phyloP scores from a whole-genome alignment of 2,797 vertebrate species.

The Karalla daura region DNA sequence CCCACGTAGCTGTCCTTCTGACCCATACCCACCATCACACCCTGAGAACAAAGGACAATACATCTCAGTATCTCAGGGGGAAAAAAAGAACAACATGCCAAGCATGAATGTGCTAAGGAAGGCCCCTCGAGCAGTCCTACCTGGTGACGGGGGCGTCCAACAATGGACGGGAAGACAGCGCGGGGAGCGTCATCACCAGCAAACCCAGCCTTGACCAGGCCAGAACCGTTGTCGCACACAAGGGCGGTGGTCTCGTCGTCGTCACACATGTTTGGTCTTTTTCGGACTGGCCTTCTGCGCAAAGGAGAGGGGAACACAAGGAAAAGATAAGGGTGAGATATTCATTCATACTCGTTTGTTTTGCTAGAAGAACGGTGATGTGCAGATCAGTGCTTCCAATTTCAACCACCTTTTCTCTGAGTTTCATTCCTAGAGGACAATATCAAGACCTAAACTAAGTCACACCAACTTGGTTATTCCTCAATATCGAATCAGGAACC shows the following conservation, averaged over 20 bases:
- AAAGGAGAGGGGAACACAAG: neutral
- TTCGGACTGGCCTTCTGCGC: conserved; percentile 73
- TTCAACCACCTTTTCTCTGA: too few species aligned
- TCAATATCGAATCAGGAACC: too few species aligned
- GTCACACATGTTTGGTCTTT: conserved; percentile 90
- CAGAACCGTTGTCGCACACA: conserved; percentile 96
- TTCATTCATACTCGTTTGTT: neutral
- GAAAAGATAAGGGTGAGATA: neutral
- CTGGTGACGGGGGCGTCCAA: conserved; percentile 97
- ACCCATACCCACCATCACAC: conserved; percentile 99
- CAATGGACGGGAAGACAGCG: conserved; percentile 97
- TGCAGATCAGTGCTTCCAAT: too few species aligned
- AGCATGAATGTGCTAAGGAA: fast-evolving
- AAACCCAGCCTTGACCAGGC: conserved; percentile 97
- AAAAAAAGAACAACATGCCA: too few species aligned
- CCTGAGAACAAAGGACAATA: conserved; percentile 78
- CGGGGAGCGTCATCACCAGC: conserved; percentile 97
- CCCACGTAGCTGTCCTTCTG: conserved; percentile 99
- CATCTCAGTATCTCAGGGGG: conserved; percentile 35
- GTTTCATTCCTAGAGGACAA: too few species aligned
- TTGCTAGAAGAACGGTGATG: too few species aligned
- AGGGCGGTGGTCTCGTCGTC: conserved; percentile 96
- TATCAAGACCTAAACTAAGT: too few species aligned
- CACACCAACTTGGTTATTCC: too few species aligned
- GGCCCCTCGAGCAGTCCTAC: conserved; percentile 62